A percentile compares a stretch with the other conserved stretches of the same genome.
phyloP scores from a whole-genome alignment of 2,113 vertebrate genomes.

The Leucosticte australis region DNA sequence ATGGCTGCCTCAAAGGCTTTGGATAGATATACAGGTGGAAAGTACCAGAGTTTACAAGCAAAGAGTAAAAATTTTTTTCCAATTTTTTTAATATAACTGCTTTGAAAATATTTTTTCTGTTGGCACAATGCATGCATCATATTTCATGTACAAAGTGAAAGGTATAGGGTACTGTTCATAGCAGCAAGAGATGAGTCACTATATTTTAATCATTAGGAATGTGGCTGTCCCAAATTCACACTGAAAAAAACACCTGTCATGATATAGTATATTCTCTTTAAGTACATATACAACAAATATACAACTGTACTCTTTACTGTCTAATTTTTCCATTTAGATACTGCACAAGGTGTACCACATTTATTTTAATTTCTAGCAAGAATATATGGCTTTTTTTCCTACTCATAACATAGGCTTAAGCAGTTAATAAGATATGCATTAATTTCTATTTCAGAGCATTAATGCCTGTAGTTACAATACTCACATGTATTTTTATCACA shows the following conservation, averaged over 20 bases:
- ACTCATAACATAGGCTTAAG: constrained; percentile 15
- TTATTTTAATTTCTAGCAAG: constrained; percentile 11
- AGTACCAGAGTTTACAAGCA: constrained; percentile 27
- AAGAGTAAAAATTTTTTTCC: background rate
- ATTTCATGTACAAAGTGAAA: background rate
- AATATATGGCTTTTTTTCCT: constrained; percentile 14
- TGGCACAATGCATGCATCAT: background rate
- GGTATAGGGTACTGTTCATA: background rate
- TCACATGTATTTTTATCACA: background rate
- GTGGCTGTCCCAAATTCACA: background rate
- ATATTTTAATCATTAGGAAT: background rate
- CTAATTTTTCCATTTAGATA: background rate
- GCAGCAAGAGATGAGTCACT: background rate
- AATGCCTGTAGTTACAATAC: constrained; percentile 7
- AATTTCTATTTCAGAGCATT: constrained; percentile 53
- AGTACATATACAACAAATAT: background rate
- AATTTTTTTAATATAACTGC: background rate
- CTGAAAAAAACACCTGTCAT: background rate
- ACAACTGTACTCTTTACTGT: background rate
- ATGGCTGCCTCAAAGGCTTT: background rate
- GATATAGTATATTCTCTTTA: background rate
- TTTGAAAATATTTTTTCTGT: constrained; percentile 10
- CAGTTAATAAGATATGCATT: constrained; percentile 31
- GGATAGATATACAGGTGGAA: constrained; percentile 8
- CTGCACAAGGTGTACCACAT: background rate